These are phyloP conservation scores for Pluvialis apricaria DNA, from an alignment of 2,113 vertebrate genomes.

Conservation along the genomic window DNA sequence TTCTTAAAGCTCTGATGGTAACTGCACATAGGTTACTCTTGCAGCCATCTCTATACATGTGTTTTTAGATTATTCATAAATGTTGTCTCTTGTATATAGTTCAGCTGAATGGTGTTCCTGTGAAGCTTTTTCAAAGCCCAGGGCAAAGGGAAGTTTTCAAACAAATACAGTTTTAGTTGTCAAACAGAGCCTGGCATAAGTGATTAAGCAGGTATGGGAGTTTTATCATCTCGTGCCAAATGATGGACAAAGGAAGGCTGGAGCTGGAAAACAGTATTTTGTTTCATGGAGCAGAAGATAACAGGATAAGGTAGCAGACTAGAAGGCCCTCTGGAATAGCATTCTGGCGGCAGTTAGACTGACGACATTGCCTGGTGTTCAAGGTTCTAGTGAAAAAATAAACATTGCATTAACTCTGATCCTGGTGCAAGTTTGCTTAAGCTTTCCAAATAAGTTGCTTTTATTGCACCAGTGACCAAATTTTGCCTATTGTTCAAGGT, in stretches of 20 bases:
- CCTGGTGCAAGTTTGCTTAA: background rate
- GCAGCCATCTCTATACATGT: background rate
- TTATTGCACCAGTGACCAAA: no score
- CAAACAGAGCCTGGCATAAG: background rate
- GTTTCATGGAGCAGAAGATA: background rate
- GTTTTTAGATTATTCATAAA: background rate
- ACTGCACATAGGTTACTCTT: background rate
- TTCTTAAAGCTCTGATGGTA: background rate
- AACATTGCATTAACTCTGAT: background rate
- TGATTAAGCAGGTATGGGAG: fast-evolving
- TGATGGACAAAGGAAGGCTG: background rate
- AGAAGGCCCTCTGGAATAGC: background rate
- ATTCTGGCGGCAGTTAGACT: background rate
- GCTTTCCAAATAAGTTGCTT: background rate
- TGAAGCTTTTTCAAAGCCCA: background rate
- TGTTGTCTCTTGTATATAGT: background rate
- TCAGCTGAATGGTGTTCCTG: background rate
- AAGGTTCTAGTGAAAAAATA: background rate
- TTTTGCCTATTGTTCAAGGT: background rate
- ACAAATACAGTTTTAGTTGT: background rate
- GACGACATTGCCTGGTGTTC: background rate
- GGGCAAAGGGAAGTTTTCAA: background rate
- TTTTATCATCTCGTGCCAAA: fast-evolving
- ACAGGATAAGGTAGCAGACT: fast-evolving
- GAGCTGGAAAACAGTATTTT: background rate